Base-by-base conservation (phyloP, 2,113 vertebrate genomes). In the Spea bombifrons region DNA sequence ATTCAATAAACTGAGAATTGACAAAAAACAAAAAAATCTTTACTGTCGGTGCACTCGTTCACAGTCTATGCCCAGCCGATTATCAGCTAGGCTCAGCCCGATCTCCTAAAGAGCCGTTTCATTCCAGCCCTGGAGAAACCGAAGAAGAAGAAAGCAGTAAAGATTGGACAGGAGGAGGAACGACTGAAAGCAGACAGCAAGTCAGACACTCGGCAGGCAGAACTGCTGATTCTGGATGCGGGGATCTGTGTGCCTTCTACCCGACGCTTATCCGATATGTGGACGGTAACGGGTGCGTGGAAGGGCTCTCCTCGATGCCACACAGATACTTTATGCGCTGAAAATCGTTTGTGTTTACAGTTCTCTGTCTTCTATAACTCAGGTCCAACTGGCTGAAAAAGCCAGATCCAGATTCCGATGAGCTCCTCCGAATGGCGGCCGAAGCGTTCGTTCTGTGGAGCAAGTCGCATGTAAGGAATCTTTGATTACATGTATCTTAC, bases 381-480 rank as follows among this genome's bases (percentile, higher is more conserved):
- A 99, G 97, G 90, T 94, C 97, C 46, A 94, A 95, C 61, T 99
- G 97, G 97, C 88, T 99, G 4, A 99, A 99, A 88, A 97, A 95
- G 81, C 97, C 97, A 2, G 93, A 96, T 75, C 83, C 78, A 0
- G 94, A 97, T 83, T 97, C 97, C 48, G 97, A 96, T 80, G 94
- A 97, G 83, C 97, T 99, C 64, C 99, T 99, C 87, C 92, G 89
- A 84, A 99, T 99, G 97, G 97, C 99, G 44, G 97, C 96, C 64
- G 97, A 99, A 84, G 95, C 99, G 85, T 99, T 99, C 82, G 99
- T 99, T 83, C 92, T 98, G 53, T 99, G 97, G 97, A 97, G 95
- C 89, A 98, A 98, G 91, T 99, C 97, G 67, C 96, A 99, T 10
- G 97, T 99, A 92, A 92, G 95, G 9, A 83, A 12, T 53, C 46